Evolutionary conservation across 2,888 invertebrate genomes (phyloP).

Genomic region (Eupithecia tripunctaria): DNA sequence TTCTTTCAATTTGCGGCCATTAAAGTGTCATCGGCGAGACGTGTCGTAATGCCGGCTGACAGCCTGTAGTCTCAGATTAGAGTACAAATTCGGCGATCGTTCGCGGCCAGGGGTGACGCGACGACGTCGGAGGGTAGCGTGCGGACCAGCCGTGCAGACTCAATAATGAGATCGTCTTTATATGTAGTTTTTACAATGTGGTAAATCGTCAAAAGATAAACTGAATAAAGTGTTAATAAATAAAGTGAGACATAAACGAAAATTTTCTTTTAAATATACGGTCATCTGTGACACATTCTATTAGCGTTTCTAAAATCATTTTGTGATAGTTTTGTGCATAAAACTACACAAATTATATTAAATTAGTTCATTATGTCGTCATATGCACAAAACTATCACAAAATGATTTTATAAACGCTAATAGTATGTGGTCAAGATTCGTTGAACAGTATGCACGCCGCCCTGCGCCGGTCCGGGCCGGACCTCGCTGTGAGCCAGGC

Average conservation of each 20-base stretch:
- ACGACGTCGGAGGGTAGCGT: background rate
- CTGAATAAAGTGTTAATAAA: background rate
- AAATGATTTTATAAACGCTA: too few relatives aligned
- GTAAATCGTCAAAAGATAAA: background rate
- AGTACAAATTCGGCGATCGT: constrained; percentile 51
- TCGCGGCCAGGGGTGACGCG: constrained; percentile 39
- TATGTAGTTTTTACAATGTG: background rate
- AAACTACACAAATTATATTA: too few relatives aligned
- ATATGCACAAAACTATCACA: too few relatives aligned
- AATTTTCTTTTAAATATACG: too few relatives aligned
- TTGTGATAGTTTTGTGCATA: too few relatives aligned
- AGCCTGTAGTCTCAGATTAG: constrained; percentile 49
- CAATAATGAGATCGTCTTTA: background rate
- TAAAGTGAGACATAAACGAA: background rate
- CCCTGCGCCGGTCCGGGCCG: background rate
- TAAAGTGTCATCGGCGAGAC: constrained; percentile 41
- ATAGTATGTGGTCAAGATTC: too few relatives aligned
- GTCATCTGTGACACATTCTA: too few relatives aligned
- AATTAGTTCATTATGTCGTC: too few relatives aligned
- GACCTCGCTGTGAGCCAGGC: constrained; percentile 1
- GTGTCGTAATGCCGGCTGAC: constrained; percentile 39
- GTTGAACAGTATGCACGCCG: too few relatives aligned
- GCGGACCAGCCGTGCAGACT: background rate
- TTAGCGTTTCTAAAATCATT: too few relatives aligned
- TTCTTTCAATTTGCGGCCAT: constrained; percentile 41